Evolutionary conservation across 2,888 invertebrate species (phyloP).

Genomic region (Lypha dubia): DNA sequence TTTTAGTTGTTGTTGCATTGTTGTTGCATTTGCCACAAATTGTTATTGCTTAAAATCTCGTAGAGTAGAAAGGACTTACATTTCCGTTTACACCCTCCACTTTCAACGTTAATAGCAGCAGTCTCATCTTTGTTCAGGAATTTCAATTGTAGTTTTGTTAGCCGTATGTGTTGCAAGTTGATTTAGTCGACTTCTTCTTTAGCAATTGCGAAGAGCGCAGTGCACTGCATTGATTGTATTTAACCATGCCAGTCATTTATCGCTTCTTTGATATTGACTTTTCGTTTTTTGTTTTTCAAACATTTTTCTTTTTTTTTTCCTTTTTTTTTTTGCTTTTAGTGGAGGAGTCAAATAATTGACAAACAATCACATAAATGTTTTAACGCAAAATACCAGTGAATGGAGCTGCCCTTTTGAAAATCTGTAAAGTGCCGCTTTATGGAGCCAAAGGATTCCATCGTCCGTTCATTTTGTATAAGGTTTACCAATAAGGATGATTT

Average conservation of each 20-base stretch:
- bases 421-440: conserved; percentile 55
- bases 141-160: conserved; percentile 59
- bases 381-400: conserved; percentile 69
- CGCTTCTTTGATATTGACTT: conserved; percentile 54
- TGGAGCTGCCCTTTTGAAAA: conserved; percentile 54
- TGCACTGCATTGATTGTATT: conserved; percentile 51
- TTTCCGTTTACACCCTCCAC: conserved; percentile 4
- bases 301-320: background rate
- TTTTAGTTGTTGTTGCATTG: conserved; percentile 49
- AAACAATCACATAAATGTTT: conserved; percentile 75
- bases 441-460: background rate
- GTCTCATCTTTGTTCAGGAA: conserved; percentile 45
- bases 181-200: conserved; percentile 43
- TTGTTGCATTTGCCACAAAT: conserved; percentile 68
- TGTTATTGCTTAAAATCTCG: conserved; percentile 69
- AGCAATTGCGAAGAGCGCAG: conserved; percentile 56
- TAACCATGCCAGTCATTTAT: conserved; percentile 64
- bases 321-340: conserved; percentile 34
- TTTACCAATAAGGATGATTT: too few relatives aligned
- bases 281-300: conserved; percentile 10
- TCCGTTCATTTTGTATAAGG: background rate
- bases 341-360: conserved; percentile 75
- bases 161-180: conserved; percentile 42
- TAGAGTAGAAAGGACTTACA: conserved; percentile 6
- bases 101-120: background rate